Conservation (phyloP, 1,140 invertebrate species). For the Plodia interpunctella region DNA sequence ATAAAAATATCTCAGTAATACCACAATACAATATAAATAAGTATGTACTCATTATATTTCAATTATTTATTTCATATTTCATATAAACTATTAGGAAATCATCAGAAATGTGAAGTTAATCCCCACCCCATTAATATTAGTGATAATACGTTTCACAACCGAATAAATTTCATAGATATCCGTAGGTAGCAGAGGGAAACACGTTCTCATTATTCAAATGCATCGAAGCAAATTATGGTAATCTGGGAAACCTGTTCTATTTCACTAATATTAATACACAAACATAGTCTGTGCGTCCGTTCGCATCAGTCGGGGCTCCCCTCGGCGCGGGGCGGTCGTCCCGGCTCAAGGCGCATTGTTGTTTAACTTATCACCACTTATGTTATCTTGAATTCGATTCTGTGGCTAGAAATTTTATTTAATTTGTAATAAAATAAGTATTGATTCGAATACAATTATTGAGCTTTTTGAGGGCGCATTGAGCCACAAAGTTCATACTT, state of each 20-base stretch:
- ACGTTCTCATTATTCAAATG: conserved; percentile 75
- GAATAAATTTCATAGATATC: conserved; percentile 46
- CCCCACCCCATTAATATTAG: conserved; percentile 17
- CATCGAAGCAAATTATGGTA: conserved; percentile 76
- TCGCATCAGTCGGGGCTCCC: conserved; percentile 25
- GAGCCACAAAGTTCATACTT: too few relatives aligned
- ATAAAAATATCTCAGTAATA: too few relatives aligned
- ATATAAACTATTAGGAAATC: too few relatives aligned
- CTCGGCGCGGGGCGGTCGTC: conserved; percentile 3
- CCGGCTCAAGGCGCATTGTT: background rate
- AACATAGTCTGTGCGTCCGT: conserved; percentile 38
- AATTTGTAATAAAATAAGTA: too few relatives aligned
- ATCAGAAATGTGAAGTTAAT: conserved; percentile 17
- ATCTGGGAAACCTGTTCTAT: conserved; percentile 73
- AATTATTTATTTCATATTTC: too few relatives aligned
- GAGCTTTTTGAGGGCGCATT: too few relatives aligned
- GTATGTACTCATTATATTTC: too few relatives aligned
- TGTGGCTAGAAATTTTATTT: too few relatives aligned
- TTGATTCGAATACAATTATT: too few relatives aligned
- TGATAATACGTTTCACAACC: conserved; percentile 43
- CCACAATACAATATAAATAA: too few relatives aligned
- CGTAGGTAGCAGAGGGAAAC: conserved; percentile 50
- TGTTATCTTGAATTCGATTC: background rate
- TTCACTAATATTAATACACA: conserved; percentile 73
- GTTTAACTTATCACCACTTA: conserved; percentile 6